Base-by-base conservation (phyloP, 2,888 invertebrate species). In the Monochamus alternatus region DNA sequence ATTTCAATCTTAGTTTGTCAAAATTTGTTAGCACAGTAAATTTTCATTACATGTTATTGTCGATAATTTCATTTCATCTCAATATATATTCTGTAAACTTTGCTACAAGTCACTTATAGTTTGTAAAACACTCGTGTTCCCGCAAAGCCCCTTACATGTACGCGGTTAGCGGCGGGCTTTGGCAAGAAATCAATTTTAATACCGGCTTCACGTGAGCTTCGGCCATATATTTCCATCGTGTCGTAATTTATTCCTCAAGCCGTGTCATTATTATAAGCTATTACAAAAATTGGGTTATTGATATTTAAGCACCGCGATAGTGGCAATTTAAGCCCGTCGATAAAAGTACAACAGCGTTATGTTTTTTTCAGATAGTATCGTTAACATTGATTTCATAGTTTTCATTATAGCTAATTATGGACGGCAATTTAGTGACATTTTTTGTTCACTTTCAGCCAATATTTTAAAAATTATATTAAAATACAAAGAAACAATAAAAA, bases 151-250 rank as follows among this genome's bases (percentile, higher is more conserved):
- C 43, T 63, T 12, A 63, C 43, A 22, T 14, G n/a, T 10, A 63
- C 43, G 10, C n/a, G 44, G 32, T 63, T 51, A 62, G 3, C 9
- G 4, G 47, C 43, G 38, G 38, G 14, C 30, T 64, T 47, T 64
- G 30, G 47, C 9, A 44, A 44, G 75, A 81, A 81, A 81, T 81
- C 81, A 81, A 81, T 81, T 81, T 80, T 81, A 79, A 81, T 81
- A 77, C 75, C 67, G 73, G 60, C 75, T 76, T 81, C 68, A 78
- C 81, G 81, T 81, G 81, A 64, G 69, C 58, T 38, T 10, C 8
- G 30, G 22, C 75, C 68, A 80, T 81, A 79, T 75, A 81, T 81
- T 79, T 80, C 32, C 52, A 72, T 76, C 73, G 76, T 79, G 81
- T 80, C 78, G 78, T 69, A 73, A 78, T 47, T 79, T 76, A 80